Conservation (phyloP, 2,797 vertebrate genomes). For the Mus caroli region DNA sequence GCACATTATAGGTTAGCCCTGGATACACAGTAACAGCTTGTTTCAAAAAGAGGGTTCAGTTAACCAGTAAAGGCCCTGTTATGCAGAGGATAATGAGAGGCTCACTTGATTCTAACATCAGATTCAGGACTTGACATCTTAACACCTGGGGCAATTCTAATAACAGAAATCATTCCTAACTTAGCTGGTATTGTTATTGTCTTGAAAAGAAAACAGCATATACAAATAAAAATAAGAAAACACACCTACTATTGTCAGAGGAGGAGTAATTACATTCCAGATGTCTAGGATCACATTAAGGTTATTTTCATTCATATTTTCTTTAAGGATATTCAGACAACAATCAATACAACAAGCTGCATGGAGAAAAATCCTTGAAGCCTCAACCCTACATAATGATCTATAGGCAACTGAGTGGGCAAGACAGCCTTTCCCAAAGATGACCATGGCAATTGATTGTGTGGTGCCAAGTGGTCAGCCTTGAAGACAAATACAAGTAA, state of each 20-base stretch:
- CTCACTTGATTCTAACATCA: neutral
- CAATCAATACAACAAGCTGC: neutral
- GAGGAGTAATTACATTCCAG: neutral
- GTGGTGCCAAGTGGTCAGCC: neutral
- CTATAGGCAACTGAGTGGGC: neutral
- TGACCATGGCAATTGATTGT: neutral
- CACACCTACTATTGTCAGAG: neutral
- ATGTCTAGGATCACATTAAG: neutral
- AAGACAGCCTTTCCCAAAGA: neutral
- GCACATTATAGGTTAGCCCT: neutral
- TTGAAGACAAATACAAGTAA: neutral
- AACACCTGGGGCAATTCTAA: neutral
- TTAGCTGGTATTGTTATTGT: neutral
- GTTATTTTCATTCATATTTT: slow-evolving; percentile 36
- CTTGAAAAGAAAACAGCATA: neutral
- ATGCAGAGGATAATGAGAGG: neutral
- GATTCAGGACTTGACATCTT: neutral
- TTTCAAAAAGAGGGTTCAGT: neutral
- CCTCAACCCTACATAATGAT: neutral
- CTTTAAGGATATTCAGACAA: neutral
- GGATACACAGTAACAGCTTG: neutral
- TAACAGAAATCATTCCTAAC: neutral
- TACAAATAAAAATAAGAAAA: neutral
- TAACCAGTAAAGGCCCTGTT: neutral
- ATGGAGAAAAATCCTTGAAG: neutral